These are phyloP conservation scores for Platycheirus rosarum DNA, from an alignment of 2,888 invertebrate genomes.

Conservation along the genomic window DNA sequence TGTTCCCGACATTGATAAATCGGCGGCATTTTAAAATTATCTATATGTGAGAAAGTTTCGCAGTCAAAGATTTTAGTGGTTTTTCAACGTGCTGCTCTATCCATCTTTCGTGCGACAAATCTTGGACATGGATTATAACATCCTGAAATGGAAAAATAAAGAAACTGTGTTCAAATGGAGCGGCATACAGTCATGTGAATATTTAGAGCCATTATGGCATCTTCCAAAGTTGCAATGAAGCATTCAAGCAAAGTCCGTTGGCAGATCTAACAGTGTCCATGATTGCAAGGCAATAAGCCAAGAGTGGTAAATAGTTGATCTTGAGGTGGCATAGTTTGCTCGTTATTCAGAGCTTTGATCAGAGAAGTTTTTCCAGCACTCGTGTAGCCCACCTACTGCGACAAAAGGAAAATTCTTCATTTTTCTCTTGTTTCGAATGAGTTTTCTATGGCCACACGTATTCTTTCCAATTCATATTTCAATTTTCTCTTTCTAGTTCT, in stretches of 20 bases:
- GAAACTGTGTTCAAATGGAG: background rate
- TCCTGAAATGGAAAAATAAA: conserved; percentile 84
- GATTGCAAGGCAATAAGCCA: conserved; percentile 86
- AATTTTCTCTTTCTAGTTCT: conserved; percentile 86
- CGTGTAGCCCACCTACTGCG: conserved; percentile 93
- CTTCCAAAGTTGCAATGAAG: conserved; percentile 91
- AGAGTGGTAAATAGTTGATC: conserved; percentile 93
- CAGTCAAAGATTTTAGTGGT: conserved; percentile 85
- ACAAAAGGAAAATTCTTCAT: conserved; percentile 86
- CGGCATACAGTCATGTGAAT: no score
- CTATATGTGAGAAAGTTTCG: conserved; percentile 77
- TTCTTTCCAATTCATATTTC: conserved; percentile 84
- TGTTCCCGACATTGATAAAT: conserved; percentile 90
- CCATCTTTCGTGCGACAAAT: conserved; percentile 89
- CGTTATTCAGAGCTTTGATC: conserved; percentile 90
- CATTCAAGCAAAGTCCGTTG: conserved; percentile 90
- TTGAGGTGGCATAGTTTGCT: conserved; percentile 86
- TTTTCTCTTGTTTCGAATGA: conserved; percentile 84
- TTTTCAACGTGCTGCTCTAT: conserved; percentile 86
- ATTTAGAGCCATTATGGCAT: conserved; percentile 86
- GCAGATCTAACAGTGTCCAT: conserved; percentile 93
- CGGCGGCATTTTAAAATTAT: conserved; percentile 76
- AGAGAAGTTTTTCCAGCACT: conserved; percentile 92
- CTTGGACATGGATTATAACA: conserved; percentile 90
- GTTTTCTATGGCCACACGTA: conserved; percentile 85